Conservation (phyloP, 2,113 vertebrate species). For the Antechinus stuartii region DNA sequence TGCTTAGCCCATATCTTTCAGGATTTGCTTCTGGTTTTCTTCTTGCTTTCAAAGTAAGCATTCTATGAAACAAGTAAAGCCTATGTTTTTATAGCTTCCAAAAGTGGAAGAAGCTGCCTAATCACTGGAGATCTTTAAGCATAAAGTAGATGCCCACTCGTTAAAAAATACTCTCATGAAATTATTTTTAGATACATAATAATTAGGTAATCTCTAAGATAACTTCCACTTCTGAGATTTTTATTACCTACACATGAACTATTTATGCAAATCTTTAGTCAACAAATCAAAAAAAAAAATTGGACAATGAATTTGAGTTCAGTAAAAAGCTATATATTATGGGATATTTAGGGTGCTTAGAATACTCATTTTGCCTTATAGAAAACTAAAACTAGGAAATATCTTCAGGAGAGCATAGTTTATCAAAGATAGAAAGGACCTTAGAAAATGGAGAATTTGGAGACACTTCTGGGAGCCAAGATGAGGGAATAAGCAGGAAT, state of each 20-base stretch:
- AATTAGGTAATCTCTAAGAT: not conserved
- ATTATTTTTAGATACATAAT: not conserved
- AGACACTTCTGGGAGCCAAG: no score
- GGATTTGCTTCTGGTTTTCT: slow-evolving; percentile 28
- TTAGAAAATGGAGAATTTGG: not conserved
- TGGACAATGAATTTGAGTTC: not conserved
- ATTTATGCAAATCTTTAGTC: not conserved
- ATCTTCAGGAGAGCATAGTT: not conserved
- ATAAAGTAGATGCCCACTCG: not conserved
- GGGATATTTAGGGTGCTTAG: not conserved
- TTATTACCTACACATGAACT: not conserved
- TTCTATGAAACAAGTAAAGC: not conserved
- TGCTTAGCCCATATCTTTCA: slow-evolving; percentile 60
- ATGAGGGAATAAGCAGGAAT: no score
- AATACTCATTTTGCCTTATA: not conserved
- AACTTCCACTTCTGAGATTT: not conserved
- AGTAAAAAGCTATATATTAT: not conserved
- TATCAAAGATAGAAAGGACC: not conserved
- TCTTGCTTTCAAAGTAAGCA: slow-evolving; percentile 36
- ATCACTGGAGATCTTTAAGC: not conserved
- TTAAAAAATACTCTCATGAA: not conserved
- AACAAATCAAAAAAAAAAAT: not conserved
- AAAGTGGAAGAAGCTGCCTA: not conserved
- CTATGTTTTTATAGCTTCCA: not conserved
- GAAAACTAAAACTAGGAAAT: not conserved